These are phyloP conservation scores for Enteromius viviparus DNA, from an alignment of 2,797 vertebrate species.

Conservation along the genomic window DNA sequence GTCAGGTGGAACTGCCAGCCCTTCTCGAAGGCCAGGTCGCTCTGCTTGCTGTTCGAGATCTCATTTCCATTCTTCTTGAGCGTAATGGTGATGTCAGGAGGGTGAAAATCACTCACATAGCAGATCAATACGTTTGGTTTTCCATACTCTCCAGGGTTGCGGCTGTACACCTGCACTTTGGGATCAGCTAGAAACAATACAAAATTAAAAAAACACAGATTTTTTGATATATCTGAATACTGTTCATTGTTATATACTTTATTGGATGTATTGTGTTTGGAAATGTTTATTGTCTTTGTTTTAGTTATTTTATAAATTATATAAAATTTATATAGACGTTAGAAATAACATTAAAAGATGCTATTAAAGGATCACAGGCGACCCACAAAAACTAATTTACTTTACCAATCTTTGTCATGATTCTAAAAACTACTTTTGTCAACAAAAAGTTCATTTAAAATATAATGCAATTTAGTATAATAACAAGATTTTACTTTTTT, in stretches of 20 bases:
- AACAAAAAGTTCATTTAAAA: not conserved
- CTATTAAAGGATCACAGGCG: not conserved
- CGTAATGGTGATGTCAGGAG: conserved; percentile 67
- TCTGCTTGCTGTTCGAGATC: not conserved
- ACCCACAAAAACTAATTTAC: not conserved
- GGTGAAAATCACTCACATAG: conserved; percentile 72
- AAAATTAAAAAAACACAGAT: conserved; percentile 11
- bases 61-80: conserved; percentile 58
- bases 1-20: conserved; percentile 79
- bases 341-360: not conserved
- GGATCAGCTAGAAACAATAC: conserved; percentile 61
- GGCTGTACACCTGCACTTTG: conserved; percentile 74
- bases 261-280: not conserved
- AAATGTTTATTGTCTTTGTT: not conserved
- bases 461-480: not conserved
- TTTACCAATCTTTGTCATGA: not conserved
- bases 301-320: not conserved
- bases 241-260: not conserved
- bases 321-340: too few relatives aligned
- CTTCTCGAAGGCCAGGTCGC: conserved; percentile 75
- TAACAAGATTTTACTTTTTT: too few relatives aligned
- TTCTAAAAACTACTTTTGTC: not conserved
- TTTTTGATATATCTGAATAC: not conserved
- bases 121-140: conserved; percentile 73
- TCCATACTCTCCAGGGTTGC: conserved; percentile 1